Evolutionary conservation across 2,797 vertebrate species (phyloP), one percentile per base, ranked within the genome.

Genomic region (Rhinatrema bivittatum): DNA sequence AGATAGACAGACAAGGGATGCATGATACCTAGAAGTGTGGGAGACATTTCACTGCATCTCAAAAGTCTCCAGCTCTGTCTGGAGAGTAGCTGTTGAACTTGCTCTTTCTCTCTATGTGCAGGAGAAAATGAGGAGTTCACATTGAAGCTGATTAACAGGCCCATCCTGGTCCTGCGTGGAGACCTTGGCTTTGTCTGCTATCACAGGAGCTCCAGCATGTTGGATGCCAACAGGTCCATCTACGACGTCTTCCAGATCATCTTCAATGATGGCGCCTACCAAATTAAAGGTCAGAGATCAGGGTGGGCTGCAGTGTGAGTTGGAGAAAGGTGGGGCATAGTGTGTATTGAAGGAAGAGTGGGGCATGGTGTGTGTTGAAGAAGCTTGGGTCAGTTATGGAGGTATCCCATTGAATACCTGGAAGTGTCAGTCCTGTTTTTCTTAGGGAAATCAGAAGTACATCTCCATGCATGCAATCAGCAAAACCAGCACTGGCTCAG

Each of bases 131-230:
- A 97, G 45, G 82, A 89, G 64, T 86, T 99, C 48, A 68, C 74
- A 20, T 68, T 98, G 52, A 97, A 95, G 67, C 80, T 97, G 29
- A 94, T 96, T 64, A 99, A 99, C 68, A 79, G 95, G 23, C 95
- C 94, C 13, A 87, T 96, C 62, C 62, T 98, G 71, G 94, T 98
- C 68, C 84, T 99, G 39, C 83, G 93, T 4, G 91, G 95, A 3
- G 81, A 84, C 46, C 90, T 94, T 2, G 95, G 95, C 27, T 99
- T 93, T n/a, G 87, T 99, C 54, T 91, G 94, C 63, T 87, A 87
- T 69, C 94, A 93, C 60, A 91, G 82, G 7, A 89, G 81, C 73
- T 95, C 94, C 49, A 94, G 89, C 68, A 87, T 87, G 6, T 78
- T 99, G 55, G 92, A 99, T 10, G 88, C 88, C 71, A 93, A 91